phyloP scores from a whole-genome alignment of 2,113 vertebrate genomes.

The Oryzias javanicus region DNA sequence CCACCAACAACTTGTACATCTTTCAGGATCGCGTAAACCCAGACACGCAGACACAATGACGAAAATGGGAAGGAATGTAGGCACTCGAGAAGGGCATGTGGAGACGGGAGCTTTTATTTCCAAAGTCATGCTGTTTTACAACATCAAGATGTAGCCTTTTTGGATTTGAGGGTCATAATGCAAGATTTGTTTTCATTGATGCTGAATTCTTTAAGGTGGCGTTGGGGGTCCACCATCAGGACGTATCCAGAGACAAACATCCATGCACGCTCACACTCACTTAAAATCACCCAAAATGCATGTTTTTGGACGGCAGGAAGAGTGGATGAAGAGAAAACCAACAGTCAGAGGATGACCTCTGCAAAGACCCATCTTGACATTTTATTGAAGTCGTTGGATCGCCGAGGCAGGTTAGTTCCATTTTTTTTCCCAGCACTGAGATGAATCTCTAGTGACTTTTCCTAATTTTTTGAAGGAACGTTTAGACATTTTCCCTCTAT shows the following conservation, averaged over 20 bases:
- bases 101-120: not conserved
- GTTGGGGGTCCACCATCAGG: too few species aligned
- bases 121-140: slow-evolving; percentile 9
- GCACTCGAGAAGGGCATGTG: not conserved
- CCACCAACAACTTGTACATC: slow-evolving; percentile 99
- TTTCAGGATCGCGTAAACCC: slow-evolving; percentile 97
- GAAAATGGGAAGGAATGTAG: slow-evolving; percentile 9
- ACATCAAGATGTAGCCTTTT: slow-evolving; percentile 21
- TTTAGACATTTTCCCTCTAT: slow-evolving; percentile 30
- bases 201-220: too few species aligned
- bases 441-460: slow-evolving; percentile 30
- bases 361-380: too few species aligned
- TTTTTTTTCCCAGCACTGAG: slow-evolving; percentile 17
- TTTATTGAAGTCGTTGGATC: slow-evolving; percentile 14
- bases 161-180: slow-evolving; percentile 7
- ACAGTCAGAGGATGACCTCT: too few species aligned
- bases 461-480: slow-evolving; percentile 51
- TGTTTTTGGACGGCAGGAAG: too few species aligned
- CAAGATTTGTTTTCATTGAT: slow-evolving; percentile 13
- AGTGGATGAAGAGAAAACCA: too few species aligned
- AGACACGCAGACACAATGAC: slow-evolving; percentile 83
- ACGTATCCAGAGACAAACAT: too few species aligned
- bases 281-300: too few species aligned
- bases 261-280: too few species aligned
- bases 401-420: slow-evolving; percentile 13